Conservation (phyloP, 2,797 vertebrate species). For the Scomberomorus guttatus region DNA sequence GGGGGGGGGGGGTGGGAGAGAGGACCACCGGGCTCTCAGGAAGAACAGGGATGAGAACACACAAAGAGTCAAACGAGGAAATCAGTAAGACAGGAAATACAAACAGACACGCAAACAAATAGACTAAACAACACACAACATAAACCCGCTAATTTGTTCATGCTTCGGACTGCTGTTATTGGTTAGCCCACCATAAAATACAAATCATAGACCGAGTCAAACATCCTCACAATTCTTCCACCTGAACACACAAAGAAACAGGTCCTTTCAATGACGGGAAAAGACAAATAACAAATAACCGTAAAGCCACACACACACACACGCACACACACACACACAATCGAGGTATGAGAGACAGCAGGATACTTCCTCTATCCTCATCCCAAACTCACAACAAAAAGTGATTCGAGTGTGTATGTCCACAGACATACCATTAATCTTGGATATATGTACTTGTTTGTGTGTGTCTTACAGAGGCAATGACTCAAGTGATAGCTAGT, state of each 20-base stretch:
- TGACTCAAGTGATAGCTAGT: slow-evolving; percentile 15
- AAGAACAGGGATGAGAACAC: slow-evolving; percentile 65
- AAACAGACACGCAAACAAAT: slow-evolving; percentile 53
- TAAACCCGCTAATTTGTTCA: slow-evolving; percentile 55
- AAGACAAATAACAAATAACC: slow-evolving; percentile 15
- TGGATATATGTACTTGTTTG: background rate
- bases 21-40: slow-evolving; percentile 68
- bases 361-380: slow-evolving; percentile 30
- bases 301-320: slow-evolving; percentile 1
- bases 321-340: background rate
- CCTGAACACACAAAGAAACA: slow-evolving; percentile 58
- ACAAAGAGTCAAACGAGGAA: slow-evolving; percentile 52
- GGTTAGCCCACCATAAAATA: slow-evolving; percentile 54
- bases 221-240: slow-evolving; percentile 35
- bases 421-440: slow-evolving; percentile 3
- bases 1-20: too few species aligned
- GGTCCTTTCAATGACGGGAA: slow-evolving; percentile 25
- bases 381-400: slow-evolving; percentile 11
- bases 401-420: background rate
- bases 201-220: slow-evolving; percentile 47
- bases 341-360: background rate
- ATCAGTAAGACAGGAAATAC: slow-evolving; percentile 59
- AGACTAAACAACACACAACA: slow-evolving; percentile 47
- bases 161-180: slow-evolving; percentile 18
- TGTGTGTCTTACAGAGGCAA: slow-evolving; percentile 10